phyloP scores from a whole-genome alignment of 1,140 invertebrate species.

The Drosophila hydei region DNA sequence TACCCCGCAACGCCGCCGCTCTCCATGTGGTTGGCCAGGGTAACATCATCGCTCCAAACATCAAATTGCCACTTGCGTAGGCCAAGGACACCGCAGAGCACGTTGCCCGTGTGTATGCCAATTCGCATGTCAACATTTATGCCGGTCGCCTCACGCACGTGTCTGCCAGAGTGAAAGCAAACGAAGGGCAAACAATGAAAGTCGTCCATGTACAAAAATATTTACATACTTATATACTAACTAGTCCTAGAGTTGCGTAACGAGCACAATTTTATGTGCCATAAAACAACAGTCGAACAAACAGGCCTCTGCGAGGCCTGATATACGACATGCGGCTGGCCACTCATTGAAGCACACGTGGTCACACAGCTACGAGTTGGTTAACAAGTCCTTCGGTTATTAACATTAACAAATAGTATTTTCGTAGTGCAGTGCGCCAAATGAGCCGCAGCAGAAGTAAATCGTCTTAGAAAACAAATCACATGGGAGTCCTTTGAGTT shows the following conservation, averaged over 20 bases:
- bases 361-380: not conserved
- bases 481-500: conserved; percentile 52
- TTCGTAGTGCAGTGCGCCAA: conserved; percentile 42
- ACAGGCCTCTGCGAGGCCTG: conserved; percentile 17
- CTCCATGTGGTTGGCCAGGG: conserved; percentile 98
- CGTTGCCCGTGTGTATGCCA: conserved; percentile 96
- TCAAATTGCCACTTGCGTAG: conserved; percentile 99
- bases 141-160: conserved; percentile 93
- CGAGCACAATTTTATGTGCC: conserved; percentile 68
- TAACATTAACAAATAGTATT: conserved; percentile 65
- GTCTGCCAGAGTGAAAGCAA: conserved; percentile 85
- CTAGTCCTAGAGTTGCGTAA: conserved; percentile 45
- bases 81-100: conserved; percentile 97
- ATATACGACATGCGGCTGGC: conserved; percentile 18
- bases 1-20: conserved; percentile 97
- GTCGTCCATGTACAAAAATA: conserved; percentile 28
- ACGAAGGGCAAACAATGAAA: conserved; percentile 41
- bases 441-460: conserved; percentile 66
- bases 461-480: conserved; percentile 56
- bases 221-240: conserved; percentile 29
- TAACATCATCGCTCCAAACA: conserved; percentile 99
- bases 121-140: conserved; percentile 98
- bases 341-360: conserved; percentile 5
- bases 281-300: conserved; percentile 58
- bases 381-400: conserved; percentile 72